Percentiles rank a stretch among this genome's conserved stretches.
phyloP scores from a whole-genome alignment of 2,888 invertebrate genomes.

The Melieria picta region DNA sequence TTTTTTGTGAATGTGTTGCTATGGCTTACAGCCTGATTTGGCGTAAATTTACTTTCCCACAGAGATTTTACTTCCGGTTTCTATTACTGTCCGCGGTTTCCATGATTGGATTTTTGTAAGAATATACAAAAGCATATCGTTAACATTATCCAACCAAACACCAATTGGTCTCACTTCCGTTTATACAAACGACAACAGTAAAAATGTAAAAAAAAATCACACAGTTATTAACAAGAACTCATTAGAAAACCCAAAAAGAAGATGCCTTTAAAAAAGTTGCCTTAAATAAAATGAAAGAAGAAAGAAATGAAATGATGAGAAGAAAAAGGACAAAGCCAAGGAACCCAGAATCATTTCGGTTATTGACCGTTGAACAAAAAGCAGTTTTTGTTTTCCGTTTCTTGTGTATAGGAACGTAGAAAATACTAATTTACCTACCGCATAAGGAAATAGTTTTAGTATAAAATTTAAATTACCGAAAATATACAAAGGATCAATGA shows the following conservation, averaged over 20 bases:
- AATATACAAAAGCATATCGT: constrained; percentile 32
- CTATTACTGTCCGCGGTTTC: too few relatives aligned
- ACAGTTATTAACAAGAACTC: constrained; percentile 3
- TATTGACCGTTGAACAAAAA: too few relatives aligned
- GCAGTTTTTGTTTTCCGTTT: too few relatives aligned
- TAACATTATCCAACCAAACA: neutral
- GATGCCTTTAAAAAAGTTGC: constrained; percentile 65
- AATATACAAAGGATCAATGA: too few relatives aligned
- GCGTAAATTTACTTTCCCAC: too few relatives aligned
- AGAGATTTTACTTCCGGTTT: too few relatives aligned
- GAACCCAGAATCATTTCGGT: constrained; percentile 41
- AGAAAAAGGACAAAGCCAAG: constrained; percentile 26
- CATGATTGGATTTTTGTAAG: constrained; percentile 13
- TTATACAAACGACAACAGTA: neutral
- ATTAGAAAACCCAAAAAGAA: constrained; percentile 35
- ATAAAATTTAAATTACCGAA: too few relatives aligned
- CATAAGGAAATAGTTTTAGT: too few relatives aligned
- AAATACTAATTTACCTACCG: too few relatives aligned
- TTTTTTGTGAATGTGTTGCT: too few relatives aligned
- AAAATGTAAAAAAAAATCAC: constrained; percentile 17
- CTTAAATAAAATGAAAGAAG: constrained; percentile 50
- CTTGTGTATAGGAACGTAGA: too few relatives aligned
- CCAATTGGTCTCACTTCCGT: neutral
- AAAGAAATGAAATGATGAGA: constrained; percentile 15
- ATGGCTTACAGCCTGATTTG: too few relatives aligned